Evolutionary conservation across 2,888 invertebrate species (phyloP).

Genomic region (Loripinus fragilis): DNA sequence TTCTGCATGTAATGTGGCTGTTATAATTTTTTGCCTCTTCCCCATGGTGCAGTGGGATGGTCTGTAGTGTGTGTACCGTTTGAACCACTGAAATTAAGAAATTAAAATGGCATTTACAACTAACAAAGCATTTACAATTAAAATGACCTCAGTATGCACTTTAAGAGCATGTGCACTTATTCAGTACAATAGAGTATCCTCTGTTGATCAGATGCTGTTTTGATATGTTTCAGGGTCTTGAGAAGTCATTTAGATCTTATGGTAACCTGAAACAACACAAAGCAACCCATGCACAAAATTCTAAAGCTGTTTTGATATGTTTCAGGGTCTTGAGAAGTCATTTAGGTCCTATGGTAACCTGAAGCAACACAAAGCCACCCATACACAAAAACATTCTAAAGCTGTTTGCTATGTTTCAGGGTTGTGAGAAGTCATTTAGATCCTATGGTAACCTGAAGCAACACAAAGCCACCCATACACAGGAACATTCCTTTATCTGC

Average conservation of each 20-base stretch:
- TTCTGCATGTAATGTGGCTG: no score
- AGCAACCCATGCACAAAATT: slow-evolving; percentile 18
- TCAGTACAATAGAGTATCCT: no score
- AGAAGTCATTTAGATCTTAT: slow-evolving; percentile 51
- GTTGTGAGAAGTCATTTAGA: slow-evolving; percentile 50
- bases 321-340: slow-evolving; percentile 48
- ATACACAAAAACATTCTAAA: slow-evolving; percentile 6
- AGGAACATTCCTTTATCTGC: slow-evolving; percentile 41
- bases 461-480: slow-evolving; percentile 31
- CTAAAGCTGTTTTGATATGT: no score
- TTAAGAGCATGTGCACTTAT: no score
- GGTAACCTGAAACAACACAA: slow-evolving; percentile 55
- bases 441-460: slow-evolving; percentile 55
- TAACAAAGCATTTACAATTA: no score
- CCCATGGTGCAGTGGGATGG: no score
- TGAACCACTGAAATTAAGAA: no score
- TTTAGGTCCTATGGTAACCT: slow-evolving; percentile 56
- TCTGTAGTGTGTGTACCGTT: no score
- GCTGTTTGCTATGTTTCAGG: slow-evolving; percentile 45
- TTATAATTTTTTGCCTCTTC: no score
- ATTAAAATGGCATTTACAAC: no score
- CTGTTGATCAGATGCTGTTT: no score
- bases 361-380: slow-evolving; percentile 44
- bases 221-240: slow-evolving; percentile 49
- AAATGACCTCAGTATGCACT: no score